Evolutionary conservation across 2,797 vertebrate species (phyloP), one percentile per base, ranked within the genome.

Genomic region (Loris lydekkerianus): DNA sequence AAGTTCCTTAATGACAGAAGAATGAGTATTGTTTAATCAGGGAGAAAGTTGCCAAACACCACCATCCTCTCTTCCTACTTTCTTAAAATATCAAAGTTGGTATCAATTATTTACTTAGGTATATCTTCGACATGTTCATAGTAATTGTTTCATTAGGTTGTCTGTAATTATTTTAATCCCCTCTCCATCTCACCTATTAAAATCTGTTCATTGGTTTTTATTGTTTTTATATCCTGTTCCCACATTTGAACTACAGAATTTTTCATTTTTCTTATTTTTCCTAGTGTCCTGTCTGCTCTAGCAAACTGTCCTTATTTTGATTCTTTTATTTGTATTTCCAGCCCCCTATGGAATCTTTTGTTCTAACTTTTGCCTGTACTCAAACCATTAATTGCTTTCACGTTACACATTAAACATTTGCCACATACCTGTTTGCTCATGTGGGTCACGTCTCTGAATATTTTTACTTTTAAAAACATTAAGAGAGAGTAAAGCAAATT

Each of bases 371-470:
- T 90, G 25, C 67, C 72, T n/a, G n/a, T 65, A 91, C 31, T 91
- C 65, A 93, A 72, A 93, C 29, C 67, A 53, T 87, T 83, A 84
- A 80, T 86, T 88, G 49, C 2, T 91, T 93, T 53, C 14, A 15
- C 14, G 49, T 49, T 65, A 87, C 25, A 91, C 75, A 89, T 83
- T 94, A 94, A 94, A 81, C 70, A 91, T 78, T 78, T 93, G 56
- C 34, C 37, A 29, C 21, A 21, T 49, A 46, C 11, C 61, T 81
- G 78, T 88, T 86, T 94, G 95, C 40, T 83, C 65, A 81, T 17
- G 17, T 82, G 23, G 65, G n/a, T 85, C 27, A 91, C 81, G 93
- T 94, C 63, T 87, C 92, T 94, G 85, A 96, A 69, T 85, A 75
- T 43, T 87, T 86, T 89, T 75, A 95, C 81, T 91, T 91, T 92